Base-by-base conservation (phyloP, 64 coral and sea anemone genomes). In the Porites lutea region DNA sequence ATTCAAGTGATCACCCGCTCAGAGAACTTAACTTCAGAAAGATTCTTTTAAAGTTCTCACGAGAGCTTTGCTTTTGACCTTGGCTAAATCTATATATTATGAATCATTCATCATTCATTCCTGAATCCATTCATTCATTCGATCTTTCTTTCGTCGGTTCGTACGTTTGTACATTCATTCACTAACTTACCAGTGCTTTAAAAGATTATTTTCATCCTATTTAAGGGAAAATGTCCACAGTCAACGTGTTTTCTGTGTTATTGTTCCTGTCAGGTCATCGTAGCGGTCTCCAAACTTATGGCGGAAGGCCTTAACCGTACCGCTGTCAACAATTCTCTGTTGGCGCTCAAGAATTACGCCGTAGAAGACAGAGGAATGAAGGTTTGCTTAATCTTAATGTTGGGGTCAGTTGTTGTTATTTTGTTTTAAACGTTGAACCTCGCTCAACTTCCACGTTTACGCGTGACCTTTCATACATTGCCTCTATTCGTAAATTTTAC, bases 301-400 rank as follows among this genome's bases (percentile, higher is more conserved):
- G 90, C 94, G 6, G 84, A 78, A 13, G 94, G 97, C 16, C 88
- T 96, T 78, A 95, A 98, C 86, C 73, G 97, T 48, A 45, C 91
- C 5, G 91, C 97, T 55, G 94, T 98, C 5, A 93, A 93, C 71
- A 93, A 93, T 20, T 95, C 94, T 3, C 76, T 98, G 23, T 14
- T 88, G 27, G 95, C 92, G 57, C 66, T 98, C 23, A 98, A 95
- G 83, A 98, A 96, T 79, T 98, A 93, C 91, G 97, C 94, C 4
- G 87, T 69, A 20, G 97, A 93, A 15, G 97, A 98, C 83, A 98
- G 96, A 80, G 97, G 94, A 51, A 96, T 98, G 94, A 95, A 93
- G 94, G 97, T 98, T 3, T 7, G 48, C 8, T 3, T 58, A 37
- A 37, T 37, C 27, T 37, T 1, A 37, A 37, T 37, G 27, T 1